A percentile compares a stretch with the other conserved stretches of the same genome.
These are phyloP conservation scores for Rhynchophorus ferrugineus DNA, from an alignment of 1,140 invertebrate species.

Conservation along the genomic window DNA sequence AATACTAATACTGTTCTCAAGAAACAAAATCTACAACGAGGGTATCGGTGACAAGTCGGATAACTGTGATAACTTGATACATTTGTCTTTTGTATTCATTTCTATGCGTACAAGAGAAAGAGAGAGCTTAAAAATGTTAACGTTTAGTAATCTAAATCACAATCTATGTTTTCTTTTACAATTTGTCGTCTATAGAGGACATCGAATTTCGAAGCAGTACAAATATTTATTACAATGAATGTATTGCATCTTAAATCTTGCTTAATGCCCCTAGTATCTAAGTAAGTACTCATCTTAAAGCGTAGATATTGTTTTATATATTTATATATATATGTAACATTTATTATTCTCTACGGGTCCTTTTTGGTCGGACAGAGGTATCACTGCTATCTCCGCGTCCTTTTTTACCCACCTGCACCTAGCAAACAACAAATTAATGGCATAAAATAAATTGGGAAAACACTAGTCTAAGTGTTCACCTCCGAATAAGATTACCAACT, in stretches of 20 bases:
- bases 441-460: neutral
- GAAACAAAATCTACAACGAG: neutral
- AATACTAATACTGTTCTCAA: slow-evolving; percentile 11
- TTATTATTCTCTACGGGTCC: slow-evolving; percentile 48
- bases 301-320: slow-evolving; percentile 7
- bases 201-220: neutral
- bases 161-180: too few species aligned
- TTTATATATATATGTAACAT: slow-evolving; percentile 2
- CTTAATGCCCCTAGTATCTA: slow-evolving; percentile 11
- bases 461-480: neutral
- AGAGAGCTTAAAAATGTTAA: too few species aligned
- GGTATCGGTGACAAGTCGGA: slow-evolving; percentile 1
- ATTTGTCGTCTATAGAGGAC: neutral
- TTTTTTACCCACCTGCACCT: slow-evolving; percentile 58
- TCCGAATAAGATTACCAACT: too few species aligned
- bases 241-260: slow-evolving; percentile 1
- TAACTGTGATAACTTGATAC: neutral
- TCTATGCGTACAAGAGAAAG: too few species aligned
- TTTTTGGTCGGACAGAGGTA: slow-evolving; percentile 48
- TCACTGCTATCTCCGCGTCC: slow-evolving; percentile 41
- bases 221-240: slow-evolving; percentile 1
- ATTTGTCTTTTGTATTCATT: neutral
- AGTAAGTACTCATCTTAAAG: slow-evolving; percentile 16
- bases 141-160: too few species aligned
- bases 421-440: neutral